phyloP scores from a whole-genome alignment of 2,797 vertebrate species.

The Parambassis ranga region DNA sequence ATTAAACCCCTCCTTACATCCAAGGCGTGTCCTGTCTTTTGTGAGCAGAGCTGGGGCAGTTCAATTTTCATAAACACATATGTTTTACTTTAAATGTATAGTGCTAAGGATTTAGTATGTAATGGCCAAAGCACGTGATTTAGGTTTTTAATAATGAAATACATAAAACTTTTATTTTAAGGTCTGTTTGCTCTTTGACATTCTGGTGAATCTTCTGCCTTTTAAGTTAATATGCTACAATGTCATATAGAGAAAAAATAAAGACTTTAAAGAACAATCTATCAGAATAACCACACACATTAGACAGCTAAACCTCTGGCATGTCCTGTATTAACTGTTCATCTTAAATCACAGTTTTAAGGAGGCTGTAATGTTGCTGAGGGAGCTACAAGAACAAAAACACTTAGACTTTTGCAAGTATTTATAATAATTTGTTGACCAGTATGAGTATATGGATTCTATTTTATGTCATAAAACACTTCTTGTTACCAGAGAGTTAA shows the following conservation, averaged over 20 bases:
- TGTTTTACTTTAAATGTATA: constrained; percentile 10
- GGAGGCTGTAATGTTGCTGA: constrained; percentile 27
- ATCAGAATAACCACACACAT: constrained; percentile 39
- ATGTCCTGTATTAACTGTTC: constrained; percentile 61
- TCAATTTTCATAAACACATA: constrained; percentile 51
- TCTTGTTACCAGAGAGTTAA: constrained; percentile 57
- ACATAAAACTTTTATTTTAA: too few relatives aligned
- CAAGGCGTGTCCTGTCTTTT: constrained; percentile 34
- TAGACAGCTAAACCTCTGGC: constrained; percentile 38
- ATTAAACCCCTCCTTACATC: constrained; percentile 59
- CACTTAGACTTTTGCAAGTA: not conserved
- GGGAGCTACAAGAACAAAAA: constrained; percentile 13
- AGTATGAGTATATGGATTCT: not conserved
- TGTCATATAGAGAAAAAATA: constrained; percentile 7
- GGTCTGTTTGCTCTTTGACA: not conserved
- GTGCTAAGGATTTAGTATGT: not conserved
- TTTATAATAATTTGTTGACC: not conserved
- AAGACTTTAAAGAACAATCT: constrained; percentile 44
- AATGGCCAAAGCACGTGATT: not conserved
- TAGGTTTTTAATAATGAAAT: not conserved
- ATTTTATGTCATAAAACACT: constrained; percentile 49
- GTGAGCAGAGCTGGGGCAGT: constrained; percentile 25
- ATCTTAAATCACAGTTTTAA: constrained; percentile 55
- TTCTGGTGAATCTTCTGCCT: not conserved
- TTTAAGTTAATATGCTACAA: not conserved